A percentile compares a stretch with the other conserved stretches of the same genome.
phyloP scores from a whole-genome alignment of 1,140 invertebrate species.

The Eupeodes corollae region DNA sequence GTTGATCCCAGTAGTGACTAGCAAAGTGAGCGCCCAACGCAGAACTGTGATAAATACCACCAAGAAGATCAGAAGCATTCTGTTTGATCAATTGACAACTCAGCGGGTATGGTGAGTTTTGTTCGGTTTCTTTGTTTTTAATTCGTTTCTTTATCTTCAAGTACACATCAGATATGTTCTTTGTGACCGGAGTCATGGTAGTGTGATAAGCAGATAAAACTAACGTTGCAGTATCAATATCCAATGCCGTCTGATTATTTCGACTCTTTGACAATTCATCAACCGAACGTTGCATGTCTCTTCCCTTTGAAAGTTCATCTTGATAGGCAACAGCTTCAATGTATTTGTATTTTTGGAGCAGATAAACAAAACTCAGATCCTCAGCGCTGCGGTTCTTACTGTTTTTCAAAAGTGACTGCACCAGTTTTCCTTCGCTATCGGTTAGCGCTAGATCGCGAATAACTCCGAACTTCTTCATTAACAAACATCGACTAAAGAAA shows the following conservation, averaged over 20 bases:
- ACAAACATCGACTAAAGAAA: constrained; percentile 24
- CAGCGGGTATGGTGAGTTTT: constrained; percentile 17
- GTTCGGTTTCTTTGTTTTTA: constrained; percentile 5
- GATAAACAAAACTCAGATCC: constrained; percentile 22
- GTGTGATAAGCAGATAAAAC: constrained; percentile 23
- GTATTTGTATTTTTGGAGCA: constrained; percentile 29
- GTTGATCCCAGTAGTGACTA: constrained; percentile 16
- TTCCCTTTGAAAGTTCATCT: constrained; percentile 19
- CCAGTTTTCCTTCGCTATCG: constrained; percentile 18
- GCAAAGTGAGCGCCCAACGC: constrained; percentile 19
- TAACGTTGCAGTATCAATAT: constrained; percentile 9
- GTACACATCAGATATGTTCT: constrained; percentile 22
- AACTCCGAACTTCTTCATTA: constrained; percentile 12
- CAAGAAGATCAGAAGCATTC: constrained; percentile 15
- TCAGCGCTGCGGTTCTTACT: constrained; percentile 13
- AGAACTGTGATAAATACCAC: constrained; percentile 24
- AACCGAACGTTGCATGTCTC: not conserved
- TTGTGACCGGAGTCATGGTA: constrained; percentile 27
- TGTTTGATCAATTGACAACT: constrained; percentile 26
- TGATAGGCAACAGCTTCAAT: constrained; percentile 29
- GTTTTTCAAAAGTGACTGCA: constrained; percentile 16
- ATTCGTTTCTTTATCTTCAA: constrained; percentile 19
- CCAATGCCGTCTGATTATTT: not conserved
- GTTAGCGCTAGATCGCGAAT: constrained; percentile 19
- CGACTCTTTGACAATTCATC: not conserved